phyloP scores from a whole-genome alignment of 2,797 vertebrate species.

The Brotula barbata region DNA sequence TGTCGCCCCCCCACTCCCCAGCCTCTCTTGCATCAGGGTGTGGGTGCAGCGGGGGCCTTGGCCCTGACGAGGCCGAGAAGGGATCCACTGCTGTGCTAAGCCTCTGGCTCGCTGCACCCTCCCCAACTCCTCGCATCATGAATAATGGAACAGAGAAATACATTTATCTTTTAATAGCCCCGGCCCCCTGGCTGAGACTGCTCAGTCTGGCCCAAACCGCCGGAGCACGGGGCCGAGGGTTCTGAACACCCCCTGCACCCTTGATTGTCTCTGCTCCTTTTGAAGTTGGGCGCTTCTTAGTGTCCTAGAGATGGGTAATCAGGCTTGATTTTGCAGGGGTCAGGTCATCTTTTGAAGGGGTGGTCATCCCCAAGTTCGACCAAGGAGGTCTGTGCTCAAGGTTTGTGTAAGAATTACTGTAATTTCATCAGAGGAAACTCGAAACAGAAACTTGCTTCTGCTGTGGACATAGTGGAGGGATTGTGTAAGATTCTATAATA shows the following conservation, averaged over 20 bases:
- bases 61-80: slow-evolving; percentile 63
- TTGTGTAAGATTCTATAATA: slow-evolving; percentile 31
- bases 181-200: slow-evolving; percentile 68
- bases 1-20: slow-evolving; percentile 43
- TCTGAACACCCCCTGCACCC: slow-evolving; percentile 55
- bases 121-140: slow-evolving; percentile 78
- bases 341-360: slow-evolving; percentile 71
- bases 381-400: slow-evolving; percentile 30
- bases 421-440: slow-evolving; percentile 47
- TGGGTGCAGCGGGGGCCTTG: slow-evolving; percentile 62
- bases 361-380: slow-evolving; percentile 65
- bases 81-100: slow-evolving; percentile 78
- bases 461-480: slow-evolving; percentile 18
- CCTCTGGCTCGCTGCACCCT: slow-evolving; percentile 69
- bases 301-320: slow-evolving; percentile 85
- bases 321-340: slow-evolving; percentile 80
- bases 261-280: slow-evolving; percentile 80
- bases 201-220: slow-evolving; percentile 70
- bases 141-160: slow-evolving; percentile 85
- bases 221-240: slow-evolving; percentile 64
- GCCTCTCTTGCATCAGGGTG: slow-evolving; percentile 63
- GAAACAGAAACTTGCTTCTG: slow-evolving; percentile 14
- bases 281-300: slow-evolving; percentile 81
- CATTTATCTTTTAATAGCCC: slow-evolving; percentile 87
- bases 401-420: slow-evolving; percentile 51